Evolutionary conservation across 2,113 vertebrate genomes (phyloP), one percentile per base, ranked within the genome.

Genomic region (Hippocampus comes): DNA sequence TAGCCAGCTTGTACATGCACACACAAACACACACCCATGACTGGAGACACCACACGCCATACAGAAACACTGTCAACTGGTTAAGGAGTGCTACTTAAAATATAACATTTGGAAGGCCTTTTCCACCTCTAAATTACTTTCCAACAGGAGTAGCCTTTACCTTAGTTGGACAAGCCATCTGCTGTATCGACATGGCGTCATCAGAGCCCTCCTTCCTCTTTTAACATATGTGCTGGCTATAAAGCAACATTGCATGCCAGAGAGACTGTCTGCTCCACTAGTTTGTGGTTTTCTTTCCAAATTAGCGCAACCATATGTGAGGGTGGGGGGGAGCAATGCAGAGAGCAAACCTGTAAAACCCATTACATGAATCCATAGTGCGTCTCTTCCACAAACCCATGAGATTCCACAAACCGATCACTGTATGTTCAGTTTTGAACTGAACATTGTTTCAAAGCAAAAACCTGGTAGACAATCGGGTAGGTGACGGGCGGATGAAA

Each of bases 261-360:
- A 80, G 76, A 76, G 81, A 79, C 67, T 30, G 76, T 80, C 83
- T 84, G 81, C 79, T 84, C 68, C 9, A 5, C 74, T 80, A 78
- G 74, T 85, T 89, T 88, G 84, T 86, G 82, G 73, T 77, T 88
- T 88, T 80, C 55, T 80, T 79, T 87, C 85, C 72, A 86, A 87
- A 86, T 84, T 60, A 80, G 68, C 61, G 5, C 48, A 73, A 49
- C 67, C 84, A 71, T 84, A 77, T 85, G 76, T 9, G 23, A 14
- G 25, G 23, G 30, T 34, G 30, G 30, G 23, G 10, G 55, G 59
- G 74, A 70, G 56, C 72, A 72, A 55, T 60, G 51, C 63, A 66
- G 70, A 46, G 71, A 85, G 75, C 59, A 34, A 70, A 83, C 64
- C 88, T 88, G 86, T 82, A 80, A 89, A 89, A 90, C 27, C 56